These are phyloP conservation scores for Camptogramma bilineatum DNA, from an alignment of 2,888 invertebrate genomes.

Conservation along the genomic window DNA sequence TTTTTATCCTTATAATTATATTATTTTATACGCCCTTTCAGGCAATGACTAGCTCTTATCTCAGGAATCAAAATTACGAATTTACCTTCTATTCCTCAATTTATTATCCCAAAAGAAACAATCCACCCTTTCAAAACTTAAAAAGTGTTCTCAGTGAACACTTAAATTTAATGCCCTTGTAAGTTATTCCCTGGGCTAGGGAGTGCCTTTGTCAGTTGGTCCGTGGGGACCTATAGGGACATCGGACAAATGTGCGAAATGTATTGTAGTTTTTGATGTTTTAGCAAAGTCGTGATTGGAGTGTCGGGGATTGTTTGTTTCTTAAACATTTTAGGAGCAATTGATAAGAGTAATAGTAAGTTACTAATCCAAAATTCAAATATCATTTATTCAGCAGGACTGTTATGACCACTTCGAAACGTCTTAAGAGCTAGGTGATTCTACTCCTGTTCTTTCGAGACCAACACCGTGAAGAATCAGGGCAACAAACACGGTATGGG, in stretches of 20 bases:
- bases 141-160: slow-evolving; percentile 73
- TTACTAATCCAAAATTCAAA: no score
- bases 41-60: neutral
- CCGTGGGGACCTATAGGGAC: slow-evolving; percentile 46
- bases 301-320: slow-evolving; percentile 15
- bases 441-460: no score
- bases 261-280: slow-evolving; percentile 38
- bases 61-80: neutral
- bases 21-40: no score
- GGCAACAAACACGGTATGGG: no score
- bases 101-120: slow-evolving; percentile 35
- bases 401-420: no score
- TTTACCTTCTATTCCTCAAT: slow-evolving; percentile 6
- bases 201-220: slow-evolving; percentile 67
- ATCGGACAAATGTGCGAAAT: slow-evolving; percentile 45
- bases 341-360: no score
- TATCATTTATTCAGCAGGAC: no score
- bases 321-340: neutral
- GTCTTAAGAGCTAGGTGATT: no score
- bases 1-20: no score
- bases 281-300: slow-evolving; percentile 36
- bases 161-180: slow-evolving; percentile 79
- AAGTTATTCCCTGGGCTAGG: slow-evolving; percentile 69
- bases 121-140: slow-evolving; percentile 53
- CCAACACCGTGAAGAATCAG: no score